These are phyloP conservation scores for Pomacea maculata DNA, from an alignment of 1,140 invertebrate species.

Conservation along the genomic window DNA sequence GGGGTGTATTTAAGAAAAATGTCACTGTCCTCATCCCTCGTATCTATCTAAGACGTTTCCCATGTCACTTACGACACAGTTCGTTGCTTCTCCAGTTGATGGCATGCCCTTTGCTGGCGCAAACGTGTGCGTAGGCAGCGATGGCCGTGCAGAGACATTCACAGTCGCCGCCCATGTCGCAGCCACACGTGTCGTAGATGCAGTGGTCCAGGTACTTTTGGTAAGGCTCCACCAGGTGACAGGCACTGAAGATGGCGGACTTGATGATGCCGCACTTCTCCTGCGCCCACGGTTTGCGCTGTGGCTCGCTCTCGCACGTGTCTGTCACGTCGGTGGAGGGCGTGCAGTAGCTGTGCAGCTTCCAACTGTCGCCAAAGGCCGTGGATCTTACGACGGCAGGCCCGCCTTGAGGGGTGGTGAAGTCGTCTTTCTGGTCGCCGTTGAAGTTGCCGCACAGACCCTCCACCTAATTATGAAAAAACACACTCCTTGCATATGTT, in stretches of 20 bases:
- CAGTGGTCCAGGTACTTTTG: constrained; percentile 43
- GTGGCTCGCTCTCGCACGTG: constrained; percentile 77
- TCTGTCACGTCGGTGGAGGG: constrained; percentile 65
- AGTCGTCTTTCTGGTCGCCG: constrained; percentile 72
- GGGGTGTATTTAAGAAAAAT: too few relatives aligned
- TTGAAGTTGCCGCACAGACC: constrained; percentile 94
- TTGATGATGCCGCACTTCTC: constrained; percentile 80
- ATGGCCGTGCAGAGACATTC: constrained; percentile 89
- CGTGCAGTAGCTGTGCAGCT: constrained; percentile 78
- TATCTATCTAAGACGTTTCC: too few relatives aligned
- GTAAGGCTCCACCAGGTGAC: constrained; percentile 71
- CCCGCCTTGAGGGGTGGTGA: constrained; percentile 81
- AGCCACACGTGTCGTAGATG: constrained; percentile 74
- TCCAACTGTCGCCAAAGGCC: constrained; percentile 89
- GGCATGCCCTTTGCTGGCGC: constrained; percentile 71
- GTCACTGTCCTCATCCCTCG: too few relatives aligned
- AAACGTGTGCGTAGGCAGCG: constrained; percentile 86
- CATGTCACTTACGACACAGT: constrained; percentile 50
- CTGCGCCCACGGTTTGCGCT: constrained; percentile 81
- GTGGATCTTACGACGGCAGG: constrained; percentile 75
- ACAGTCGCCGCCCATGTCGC: constrained; percentile 89
- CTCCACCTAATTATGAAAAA: constrained; percentile 70
- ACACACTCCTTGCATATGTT: background rate
- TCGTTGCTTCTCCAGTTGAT: constrained; percentile 84
- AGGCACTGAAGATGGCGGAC: constrained; percentile 76